Evolutionary conservation across 2,113 vertebrate genomes (phyloP).

Genomic region (Elephantulus edwardii): DNA sequence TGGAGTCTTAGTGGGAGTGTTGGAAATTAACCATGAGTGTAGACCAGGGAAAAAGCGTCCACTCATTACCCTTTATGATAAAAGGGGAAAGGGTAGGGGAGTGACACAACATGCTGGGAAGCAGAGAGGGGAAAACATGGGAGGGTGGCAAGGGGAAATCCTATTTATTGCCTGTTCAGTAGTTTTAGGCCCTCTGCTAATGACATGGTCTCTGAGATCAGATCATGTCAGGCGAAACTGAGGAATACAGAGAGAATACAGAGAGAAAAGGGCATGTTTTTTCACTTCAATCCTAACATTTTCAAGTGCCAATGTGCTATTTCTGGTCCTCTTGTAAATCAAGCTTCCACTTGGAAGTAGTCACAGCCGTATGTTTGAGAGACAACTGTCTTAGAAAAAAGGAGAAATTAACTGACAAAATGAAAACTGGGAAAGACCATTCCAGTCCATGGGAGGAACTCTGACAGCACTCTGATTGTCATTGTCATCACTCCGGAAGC

Average conservation of each 20-base stretch:
- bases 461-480: accelerated
- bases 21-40: neutral
- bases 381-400: neutral
- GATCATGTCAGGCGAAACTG: neutral
- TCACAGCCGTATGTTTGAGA: neutral
- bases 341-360: neutral
- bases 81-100: neutral
- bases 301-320: neutral
- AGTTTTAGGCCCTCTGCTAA: neutral
- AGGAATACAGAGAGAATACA: neutral
- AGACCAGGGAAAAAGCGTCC: neutral
- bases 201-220: neutral
- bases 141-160: neutral
- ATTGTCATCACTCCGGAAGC: neutral
- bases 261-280: neutral
- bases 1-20: neutral
- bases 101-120: neutral
- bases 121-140: neutral
- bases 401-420: too few species aligned
- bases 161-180: accelerated
- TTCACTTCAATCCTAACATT: neutral
- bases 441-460: accelerated
- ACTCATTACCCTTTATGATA: neutral
- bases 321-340: neutral
- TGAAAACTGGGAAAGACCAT: neutral